Conservation (phyloP, 2,113 vertebrate species). For the Arvicanthis niloticus region DNA sequence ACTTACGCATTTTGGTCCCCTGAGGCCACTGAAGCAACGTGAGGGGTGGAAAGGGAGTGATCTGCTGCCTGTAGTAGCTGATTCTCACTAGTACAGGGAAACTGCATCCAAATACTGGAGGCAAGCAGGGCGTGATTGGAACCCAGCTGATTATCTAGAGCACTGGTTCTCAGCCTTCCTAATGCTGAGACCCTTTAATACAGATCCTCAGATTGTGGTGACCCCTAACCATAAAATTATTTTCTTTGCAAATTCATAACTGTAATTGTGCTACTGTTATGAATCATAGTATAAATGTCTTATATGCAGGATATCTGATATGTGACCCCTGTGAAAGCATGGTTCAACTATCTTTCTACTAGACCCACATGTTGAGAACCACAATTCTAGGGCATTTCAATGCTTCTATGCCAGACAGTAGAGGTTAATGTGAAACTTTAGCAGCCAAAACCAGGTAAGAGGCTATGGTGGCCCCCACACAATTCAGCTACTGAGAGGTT, state of each 20-base stretch:
- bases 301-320: neutral
- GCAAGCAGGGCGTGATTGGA: neutral
- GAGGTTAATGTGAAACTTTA: neutral
- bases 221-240: neutral
- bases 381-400: neutral
- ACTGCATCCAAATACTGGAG: neutral
- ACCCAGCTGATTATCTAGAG: neutral
- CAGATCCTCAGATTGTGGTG: neutral
- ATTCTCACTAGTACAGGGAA: neutral
- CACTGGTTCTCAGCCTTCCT: neutral
- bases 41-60: neutral
- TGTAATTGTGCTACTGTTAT: neutral
- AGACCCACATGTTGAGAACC: neutral
- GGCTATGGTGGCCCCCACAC: neutral
- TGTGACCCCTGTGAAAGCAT: neutral
- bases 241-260: neutral
- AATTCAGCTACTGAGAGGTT: neutral
- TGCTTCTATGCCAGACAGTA: neutral
- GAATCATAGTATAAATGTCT: neutral
- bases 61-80: neutral
- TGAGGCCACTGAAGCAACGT: neutral
- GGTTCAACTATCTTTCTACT: neutral
- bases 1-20: neutral
- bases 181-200: neutral
- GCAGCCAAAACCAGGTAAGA: neutral